Percentiles rank a stretch among this genome's conserved stretches.
phyloP scores from a whole-genome alignment of 1,140 invertebrate species.

The Meloidogyne chitwoodi region DNA sequence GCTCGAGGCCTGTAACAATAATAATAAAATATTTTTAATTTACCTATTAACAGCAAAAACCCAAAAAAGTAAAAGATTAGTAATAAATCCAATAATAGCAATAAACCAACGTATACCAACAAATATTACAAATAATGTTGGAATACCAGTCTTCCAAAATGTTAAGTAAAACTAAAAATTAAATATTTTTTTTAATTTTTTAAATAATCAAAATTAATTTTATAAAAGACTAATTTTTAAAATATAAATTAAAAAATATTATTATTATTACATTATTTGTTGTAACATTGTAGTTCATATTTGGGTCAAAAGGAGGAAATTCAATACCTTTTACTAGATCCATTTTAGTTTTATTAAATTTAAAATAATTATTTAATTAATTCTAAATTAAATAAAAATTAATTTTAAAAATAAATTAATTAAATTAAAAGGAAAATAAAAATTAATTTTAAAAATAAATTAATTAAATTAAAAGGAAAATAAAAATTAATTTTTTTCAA shows the following conservation, averaged over 20 bases:
- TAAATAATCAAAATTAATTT: no score
- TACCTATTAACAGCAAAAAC: neutral
- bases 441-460: no score
- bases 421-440: no score
- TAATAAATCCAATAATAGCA: neutral
- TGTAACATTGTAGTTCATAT: neutral
- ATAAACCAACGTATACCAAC: neutral
- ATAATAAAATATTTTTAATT: neutral
- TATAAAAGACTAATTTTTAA: no score
- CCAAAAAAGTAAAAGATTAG: neutral
- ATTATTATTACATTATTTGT: neutral
- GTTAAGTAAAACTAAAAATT: neutral
- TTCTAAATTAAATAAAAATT: no score
- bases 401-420: no score
- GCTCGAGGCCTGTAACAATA: no score
- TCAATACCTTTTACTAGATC: neutral
- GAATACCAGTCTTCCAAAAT: neutral
- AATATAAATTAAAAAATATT: no score
- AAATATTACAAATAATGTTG: neutral
- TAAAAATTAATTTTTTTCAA: no score
- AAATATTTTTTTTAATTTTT: no score
- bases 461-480: no score
- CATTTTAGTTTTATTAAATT: neutral
- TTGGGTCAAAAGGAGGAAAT: neutral
- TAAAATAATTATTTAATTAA: neutral